phyloP scores from a whole-genome alignment of 2,113 vertebrate species.

The Osmerus mordax region DNA sequence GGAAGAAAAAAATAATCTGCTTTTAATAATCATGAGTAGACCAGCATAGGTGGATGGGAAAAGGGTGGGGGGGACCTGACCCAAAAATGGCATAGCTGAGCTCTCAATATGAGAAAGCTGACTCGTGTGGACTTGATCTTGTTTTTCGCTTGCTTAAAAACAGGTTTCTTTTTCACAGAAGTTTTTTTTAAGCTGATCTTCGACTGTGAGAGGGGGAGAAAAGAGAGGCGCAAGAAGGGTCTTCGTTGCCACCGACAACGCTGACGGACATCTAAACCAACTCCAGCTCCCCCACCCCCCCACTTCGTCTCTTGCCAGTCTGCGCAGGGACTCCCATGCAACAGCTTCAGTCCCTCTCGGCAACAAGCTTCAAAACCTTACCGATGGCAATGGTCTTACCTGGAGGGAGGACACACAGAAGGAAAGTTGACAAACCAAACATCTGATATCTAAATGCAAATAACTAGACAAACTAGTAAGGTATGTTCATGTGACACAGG shows the following conservation, averaged over 20 bases:
- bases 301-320: neutral
- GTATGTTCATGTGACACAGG: too few relatives aligned
- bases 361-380: slow-evolving; percentile 92
- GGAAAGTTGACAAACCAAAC: neutral
- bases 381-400: slow-evolving; percentile 93
- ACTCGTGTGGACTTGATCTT: slow-evolving; percentile 84
- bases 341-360: slow-evolving; percentile 85
- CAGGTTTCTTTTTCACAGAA: slow-evolving; percentile 55
- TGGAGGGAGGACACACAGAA: slow-evolving; percentile 40
- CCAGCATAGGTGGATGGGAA: slow-evolving; percentile 35
- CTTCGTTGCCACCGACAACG: slow-evolving; percentile 22
- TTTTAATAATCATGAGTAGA: slow-evolving; percentile 50
- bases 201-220: slow-evolving; percentile 75
- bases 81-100: slow-evolving; percentile 88
- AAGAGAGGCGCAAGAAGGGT: slow-evolving; percentile 77
- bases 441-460: neutral
- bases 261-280: slow-evolving; percentile 54
- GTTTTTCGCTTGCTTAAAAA: slow-evolving; percentile 59
- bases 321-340: slow-evolving; percentile 16
- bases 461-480: too few relatives aligned
- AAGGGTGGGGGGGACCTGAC: slow-evolving; percentile 70
- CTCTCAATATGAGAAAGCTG: slow-evolving; percentile 98
- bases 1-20: slow-evolving; percentile 21
- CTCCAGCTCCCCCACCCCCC: slow-evolving; percentile 25
- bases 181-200: slow-evolving; percentile 67